phyloP scores from a whole-genome alignment of 2,113 vertebrate genomes.

The Junco hyemalis region DNA sequence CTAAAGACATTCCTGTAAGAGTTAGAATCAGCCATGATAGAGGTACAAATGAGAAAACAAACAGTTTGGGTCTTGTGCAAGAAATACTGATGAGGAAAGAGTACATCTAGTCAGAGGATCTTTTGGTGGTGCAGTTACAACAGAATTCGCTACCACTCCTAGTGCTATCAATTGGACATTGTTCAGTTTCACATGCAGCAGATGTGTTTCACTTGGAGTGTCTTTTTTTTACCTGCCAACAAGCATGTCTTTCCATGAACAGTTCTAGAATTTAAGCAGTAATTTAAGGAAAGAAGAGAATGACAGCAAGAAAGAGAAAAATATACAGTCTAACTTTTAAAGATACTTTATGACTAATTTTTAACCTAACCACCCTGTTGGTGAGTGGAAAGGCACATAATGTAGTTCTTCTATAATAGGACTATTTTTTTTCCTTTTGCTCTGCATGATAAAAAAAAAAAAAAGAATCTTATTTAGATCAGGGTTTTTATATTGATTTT shows the following conservation, averaged over 20 bases:
- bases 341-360: background rate
- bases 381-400: background rate
- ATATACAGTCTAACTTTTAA: background rate
- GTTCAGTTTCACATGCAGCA: background rate
- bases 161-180: background rate
- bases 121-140: conserved; percentile 7
- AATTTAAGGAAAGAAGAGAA: background rate
- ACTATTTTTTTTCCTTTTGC: background rate
- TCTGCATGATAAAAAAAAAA: background rate
- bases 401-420: background rate
- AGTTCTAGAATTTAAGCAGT: background rate
- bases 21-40: background rate
- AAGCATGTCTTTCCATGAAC: background rate
- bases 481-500: background rate
- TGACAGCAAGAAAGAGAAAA: background rate
- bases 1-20: background rate
- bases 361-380: background rate
- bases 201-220: background rate
- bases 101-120: background rate
- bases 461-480: background rate
- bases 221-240: background rate
- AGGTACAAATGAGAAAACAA: background rate
- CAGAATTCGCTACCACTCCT: conserved; percentile 15
- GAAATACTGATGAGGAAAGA: conserved; percentile 18
- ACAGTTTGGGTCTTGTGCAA: conserved; percentile 14